A percentile compares a stretch with the other conserved stretches of the same genome.
These are phyloP conservation scores for Psophia crepitans DNA, from an alignment of 2,113 vertebrate genomes.

Conservation along the genomic window DNA sequence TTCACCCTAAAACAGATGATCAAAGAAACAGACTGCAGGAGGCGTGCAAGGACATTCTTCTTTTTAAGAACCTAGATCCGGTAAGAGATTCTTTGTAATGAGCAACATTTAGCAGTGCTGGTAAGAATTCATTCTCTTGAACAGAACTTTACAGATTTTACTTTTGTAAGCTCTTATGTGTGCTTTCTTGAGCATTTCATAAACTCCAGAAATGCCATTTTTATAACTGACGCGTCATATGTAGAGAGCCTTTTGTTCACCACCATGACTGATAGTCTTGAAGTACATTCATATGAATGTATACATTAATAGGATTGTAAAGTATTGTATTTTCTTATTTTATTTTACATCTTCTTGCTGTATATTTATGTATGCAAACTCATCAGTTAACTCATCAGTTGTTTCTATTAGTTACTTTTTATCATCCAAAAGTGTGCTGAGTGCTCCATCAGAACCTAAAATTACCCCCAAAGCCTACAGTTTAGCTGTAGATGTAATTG, in stretches of 20 bases:
- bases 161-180: background rate
- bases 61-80: slow-evolving; percentile 96
- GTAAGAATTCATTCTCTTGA: background rate
- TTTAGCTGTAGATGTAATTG: background rate
- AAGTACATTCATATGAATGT: background rate
- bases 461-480: background rate
- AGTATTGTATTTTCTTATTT: background rate
- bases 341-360: background rate
- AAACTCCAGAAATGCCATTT: background rate
- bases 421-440: background rate
- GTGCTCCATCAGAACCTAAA: background rate
- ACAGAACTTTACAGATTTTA: background rate
- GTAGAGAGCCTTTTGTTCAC: background rate
- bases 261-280: background rate
- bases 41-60: slow-evolving; percentile 94
- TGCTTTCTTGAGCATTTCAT: background rate
- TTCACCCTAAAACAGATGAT: slow-evolving; percentile 97
- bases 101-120: background rate
- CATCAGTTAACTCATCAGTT: background rate
- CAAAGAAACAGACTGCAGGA: slow-evolving; percentile 96
- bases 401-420: background rate
- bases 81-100: slow-evolving; percentile 75
- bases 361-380: background rate
- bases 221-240: background rate
- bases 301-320: background rate